Percentiles rank a stretch among this genome's conserved stretches.
Evolutionary conservation across 2,888 invertebrate genomes (phyloP).

Genomic region (Mycalesis mineus): DNA sequence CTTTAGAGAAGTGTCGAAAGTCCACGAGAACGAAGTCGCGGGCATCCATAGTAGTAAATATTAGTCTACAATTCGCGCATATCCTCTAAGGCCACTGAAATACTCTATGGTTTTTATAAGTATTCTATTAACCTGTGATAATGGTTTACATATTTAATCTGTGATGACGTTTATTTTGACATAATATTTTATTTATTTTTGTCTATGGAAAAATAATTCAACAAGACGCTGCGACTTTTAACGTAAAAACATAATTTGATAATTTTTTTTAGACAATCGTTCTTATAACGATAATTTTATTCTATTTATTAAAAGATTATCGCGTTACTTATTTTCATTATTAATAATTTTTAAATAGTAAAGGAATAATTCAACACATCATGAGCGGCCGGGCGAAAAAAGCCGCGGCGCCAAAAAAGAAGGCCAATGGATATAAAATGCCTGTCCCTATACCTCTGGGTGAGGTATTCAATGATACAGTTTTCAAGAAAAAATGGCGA

Average conservation of each 20-base stretch:
- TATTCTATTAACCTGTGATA: too few species aligned
- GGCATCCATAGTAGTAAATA: too few species aligned
- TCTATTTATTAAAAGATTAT: background rate
- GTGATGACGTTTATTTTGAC: too few species aligned
- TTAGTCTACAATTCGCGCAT: too few species aligned
- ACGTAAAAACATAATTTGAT: background rate
- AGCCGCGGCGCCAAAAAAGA: slow-evolving; percentile 59
- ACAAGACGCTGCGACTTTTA: background rate
- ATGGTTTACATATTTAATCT: too few species aligned
- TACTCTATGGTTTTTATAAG: too few species aligned
- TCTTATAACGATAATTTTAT: background rate
- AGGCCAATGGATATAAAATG: slow-evolving; percentile 74
- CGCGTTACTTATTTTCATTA: background rate
- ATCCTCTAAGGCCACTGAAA: too few species aligned
- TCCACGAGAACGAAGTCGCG: too few species aligned
- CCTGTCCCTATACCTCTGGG: slow-evolving; percentile 86
- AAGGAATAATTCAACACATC: slow-evolving; percentile 18
- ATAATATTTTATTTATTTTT: too few species aligned
- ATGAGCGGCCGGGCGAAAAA: slow-evolving; percentile 63
- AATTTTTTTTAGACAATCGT: background rate
- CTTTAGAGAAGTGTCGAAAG: too few species aligned
- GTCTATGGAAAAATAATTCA: background rate
- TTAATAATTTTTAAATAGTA: slow-evolving; percentile 6
- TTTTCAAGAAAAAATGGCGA: slow-evolving; percentile 88
- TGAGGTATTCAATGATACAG: slow-evolving; percentile 84